phyloP scores from a whole-genome alignment of 2,797 vertebrate genomes.

The Nyctibius grandis region DNA sequence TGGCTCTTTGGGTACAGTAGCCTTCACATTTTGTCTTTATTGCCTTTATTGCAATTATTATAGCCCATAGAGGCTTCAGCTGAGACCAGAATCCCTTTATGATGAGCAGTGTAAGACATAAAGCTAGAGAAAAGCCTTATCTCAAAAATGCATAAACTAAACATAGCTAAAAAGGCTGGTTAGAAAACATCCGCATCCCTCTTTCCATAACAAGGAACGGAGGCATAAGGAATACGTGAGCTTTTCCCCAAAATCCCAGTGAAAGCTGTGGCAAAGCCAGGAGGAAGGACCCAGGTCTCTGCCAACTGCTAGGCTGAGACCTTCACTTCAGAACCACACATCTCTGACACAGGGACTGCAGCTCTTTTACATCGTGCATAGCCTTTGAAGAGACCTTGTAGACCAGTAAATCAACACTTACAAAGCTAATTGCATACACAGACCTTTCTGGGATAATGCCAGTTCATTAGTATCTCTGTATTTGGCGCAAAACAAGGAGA shows the following conservation, averaged over 20 bases:
- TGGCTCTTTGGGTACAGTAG: background rate
- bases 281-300: background rate
- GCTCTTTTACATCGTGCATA: background rate
- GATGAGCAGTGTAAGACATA: background rate
- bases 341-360: background rate
- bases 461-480: background rate
- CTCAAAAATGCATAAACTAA: background rate
- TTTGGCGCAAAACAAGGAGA: background rate
- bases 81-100: background rate
- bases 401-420: background rate
- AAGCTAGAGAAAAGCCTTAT: background rate
- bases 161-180: background rate
- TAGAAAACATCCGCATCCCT: background rate
- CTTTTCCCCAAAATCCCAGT: background rate
- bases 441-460: background rate
- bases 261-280: background rate
- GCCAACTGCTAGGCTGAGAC: background rate
- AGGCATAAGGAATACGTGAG: background rate
- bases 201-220: background rate
- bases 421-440: background rate
- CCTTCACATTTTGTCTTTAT: too few relatives aligned
- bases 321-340: background rate
- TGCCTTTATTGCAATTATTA: constrained; percentile 15
- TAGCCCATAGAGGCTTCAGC: background rate
- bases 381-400: background rate